Evolutionary conservation across 2,888 invertebrate species (phyloP).

Genomic region (Ophioninae sp.): DNA sequence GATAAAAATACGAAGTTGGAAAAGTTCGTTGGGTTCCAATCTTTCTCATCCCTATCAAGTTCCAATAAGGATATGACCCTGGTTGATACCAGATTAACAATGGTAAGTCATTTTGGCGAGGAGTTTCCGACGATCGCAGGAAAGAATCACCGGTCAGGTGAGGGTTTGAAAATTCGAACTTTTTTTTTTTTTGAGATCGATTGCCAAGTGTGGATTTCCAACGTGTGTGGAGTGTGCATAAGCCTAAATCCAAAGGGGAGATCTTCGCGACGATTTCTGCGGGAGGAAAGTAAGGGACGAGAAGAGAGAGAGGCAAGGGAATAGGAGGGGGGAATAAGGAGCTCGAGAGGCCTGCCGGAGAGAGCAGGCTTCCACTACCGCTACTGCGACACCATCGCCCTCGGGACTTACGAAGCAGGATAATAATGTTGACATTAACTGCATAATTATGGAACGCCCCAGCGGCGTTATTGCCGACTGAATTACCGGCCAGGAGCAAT

Average conservation of each 20-base stretch:
- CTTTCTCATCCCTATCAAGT: too few relatives aligned
- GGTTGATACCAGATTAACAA: too few relatives aligned
- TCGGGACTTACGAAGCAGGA: constrained; percentile 68
- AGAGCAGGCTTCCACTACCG: constrained; percentile 28
- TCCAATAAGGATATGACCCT: too few relatives aligned
- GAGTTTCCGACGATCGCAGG: not conserved
- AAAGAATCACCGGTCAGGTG: not conserved
- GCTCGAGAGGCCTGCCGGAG: constrained; percentile 28
- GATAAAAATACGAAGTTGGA: too few relatives aligned
- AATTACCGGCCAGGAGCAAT: constrained; percentile 77
- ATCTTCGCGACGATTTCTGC: constrained; percentile 33
- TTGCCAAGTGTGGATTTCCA: constrained; percentile 6
- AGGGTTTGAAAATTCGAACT: not conserved
- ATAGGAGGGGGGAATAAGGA: not conserved
- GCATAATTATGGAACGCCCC: constrained; percentile 78
- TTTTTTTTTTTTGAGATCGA: not conserved
- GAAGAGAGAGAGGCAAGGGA: constrained; percentile 4
- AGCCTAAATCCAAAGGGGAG: constrained; percentile 51
- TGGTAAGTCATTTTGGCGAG: not conserved
- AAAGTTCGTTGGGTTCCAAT: too few relatives aligned
- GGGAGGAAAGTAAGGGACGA: constrained; percentile 38
- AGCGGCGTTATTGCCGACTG: constrained; percentile 75
- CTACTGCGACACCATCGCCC: constrained; percentile 51
- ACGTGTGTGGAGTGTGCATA: constrained; percentile 26
- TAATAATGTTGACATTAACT: constrained; percentile 79